Percentiles rank a stretch among this genome's conserved stretches.
Conservation (phyloP, 2,797 vertebrate species). For the Muscicapa striata region DNA sequence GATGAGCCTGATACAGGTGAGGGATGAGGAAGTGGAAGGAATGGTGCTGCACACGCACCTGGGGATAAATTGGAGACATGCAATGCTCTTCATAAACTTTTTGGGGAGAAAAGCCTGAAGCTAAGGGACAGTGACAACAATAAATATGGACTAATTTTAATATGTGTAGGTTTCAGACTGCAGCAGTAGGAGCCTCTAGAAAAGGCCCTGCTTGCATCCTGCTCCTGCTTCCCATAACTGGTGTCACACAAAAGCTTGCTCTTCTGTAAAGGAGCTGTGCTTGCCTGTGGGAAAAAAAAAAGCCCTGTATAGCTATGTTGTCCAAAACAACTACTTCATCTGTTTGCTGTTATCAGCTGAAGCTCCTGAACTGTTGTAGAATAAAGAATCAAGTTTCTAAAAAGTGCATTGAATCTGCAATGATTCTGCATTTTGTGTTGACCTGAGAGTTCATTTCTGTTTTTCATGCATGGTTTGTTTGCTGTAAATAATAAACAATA, state of each 20-base stretch:
- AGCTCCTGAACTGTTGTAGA: neutral
- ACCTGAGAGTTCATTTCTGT: neutral
- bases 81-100: neutral
- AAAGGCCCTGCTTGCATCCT: neutral
- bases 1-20: neutral
- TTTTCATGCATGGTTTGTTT: neutral
- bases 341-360: neutral
- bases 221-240: neutral
- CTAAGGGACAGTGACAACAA: neutral
- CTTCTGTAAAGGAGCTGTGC: neutral
- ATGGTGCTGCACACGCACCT: fast-evolving
- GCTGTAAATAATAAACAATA: neutral
- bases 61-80: neutral
- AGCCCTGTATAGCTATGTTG: neutral
- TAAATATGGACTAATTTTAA: neutral
- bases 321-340: neutral
- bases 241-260: neutral
- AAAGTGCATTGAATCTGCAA: neutral
- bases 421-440: neutral
- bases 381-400: neutral
- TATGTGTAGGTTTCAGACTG: neutral
- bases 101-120: neutral
- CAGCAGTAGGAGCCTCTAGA: neutral
- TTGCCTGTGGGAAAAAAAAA: neutral
- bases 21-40: neutral